These are phyloP conservation scores for Parnassius glacialis DNA, from an alignment of 2,888 invertebrate species.

Conservation along the genomic window DNA sequence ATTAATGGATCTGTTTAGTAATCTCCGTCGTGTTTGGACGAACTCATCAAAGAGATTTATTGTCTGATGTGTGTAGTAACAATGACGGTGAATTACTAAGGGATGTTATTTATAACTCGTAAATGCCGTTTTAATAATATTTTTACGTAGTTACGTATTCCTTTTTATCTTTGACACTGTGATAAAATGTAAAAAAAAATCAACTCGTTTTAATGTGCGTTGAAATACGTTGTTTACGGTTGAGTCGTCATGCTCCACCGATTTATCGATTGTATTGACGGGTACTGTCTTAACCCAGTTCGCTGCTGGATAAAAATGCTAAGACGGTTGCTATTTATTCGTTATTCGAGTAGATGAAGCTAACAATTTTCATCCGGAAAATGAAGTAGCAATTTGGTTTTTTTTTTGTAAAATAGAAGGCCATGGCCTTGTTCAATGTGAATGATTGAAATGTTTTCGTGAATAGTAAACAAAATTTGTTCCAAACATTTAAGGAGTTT, in stretches of 20 bases:
- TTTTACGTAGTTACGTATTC: not conserved
- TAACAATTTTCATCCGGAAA: conserved; percentile 14
- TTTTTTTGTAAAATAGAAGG: conserved; percentile 12
- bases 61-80: conserved; percentile 1
- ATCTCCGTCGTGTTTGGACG: conserved; percentile 1
- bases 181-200: not conserved
- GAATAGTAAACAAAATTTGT: conserved; percentile 1
- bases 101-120: not conserved
- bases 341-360: conserved; percentile 9
- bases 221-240: not conserved
- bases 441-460: conserved; percentile 15
- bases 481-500: not conserved
- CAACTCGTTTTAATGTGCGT: not conserved
- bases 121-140: not conserved
- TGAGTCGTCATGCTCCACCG: conserved; percentile 7
- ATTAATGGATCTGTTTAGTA: conserved; percentile 12
- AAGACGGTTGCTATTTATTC: conserved; percentile 11
- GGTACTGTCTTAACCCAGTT: conserved; percentile 17
- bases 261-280: conserved; percentile 22
- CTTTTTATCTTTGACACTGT: not conserved
- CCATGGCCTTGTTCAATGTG: conserved; percentile 16
- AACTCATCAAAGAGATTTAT: conserved; percentile 6
- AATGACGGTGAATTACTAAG: not conserved
- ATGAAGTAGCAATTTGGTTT: conserved; percentile 9
- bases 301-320: conserved; percentile 22